A percentile compares a stretch with the other conserved stretches of the same genome.
Evolutionary conservation across 2,888 invertebrate genomes (phyloP).

Genomic region (Ennomos fuscantarius): DNA sequence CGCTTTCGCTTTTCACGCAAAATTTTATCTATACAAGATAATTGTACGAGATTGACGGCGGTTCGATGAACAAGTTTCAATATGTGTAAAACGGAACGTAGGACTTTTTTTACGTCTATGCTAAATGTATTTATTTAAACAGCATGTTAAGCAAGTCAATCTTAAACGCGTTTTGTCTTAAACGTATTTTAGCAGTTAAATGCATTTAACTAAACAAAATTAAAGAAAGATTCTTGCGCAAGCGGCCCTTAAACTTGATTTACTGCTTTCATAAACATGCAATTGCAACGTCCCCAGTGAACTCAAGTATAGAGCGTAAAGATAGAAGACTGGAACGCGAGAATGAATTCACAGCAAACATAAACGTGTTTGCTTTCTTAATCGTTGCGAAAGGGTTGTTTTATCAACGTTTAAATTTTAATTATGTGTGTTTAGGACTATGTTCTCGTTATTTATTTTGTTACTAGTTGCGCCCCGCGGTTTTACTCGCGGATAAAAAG

Average conservation of each 20-base stretch:
- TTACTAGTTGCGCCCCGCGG: constrained; percentile 4
- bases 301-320: constrained; percentile 10
- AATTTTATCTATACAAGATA: too few species aligned
- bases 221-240: too few species aligned
- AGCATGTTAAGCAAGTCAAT: too few species aligned
- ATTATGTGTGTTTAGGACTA: constrained; percentile 42
- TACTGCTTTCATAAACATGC: not conserved
- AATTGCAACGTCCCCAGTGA: not conserved
- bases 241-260: not conserved
- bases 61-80: too few species aligned
- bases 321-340: constrained; percentile 12
- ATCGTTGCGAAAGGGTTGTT: constrained; percentile 33
- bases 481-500: not conserved
- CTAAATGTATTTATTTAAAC: too few species aligned
- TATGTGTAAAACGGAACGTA: too few species aligned
- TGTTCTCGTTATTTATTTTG: constrained; percentile 13
- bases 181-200: not conserved
- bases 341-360: constrained; percentile 24
- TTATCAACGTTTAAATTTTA: constrained; percentile 37
- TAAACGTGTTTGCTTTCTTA: constrained; percentile 22
- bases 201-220: not conserved
- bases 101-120: too few species aligned
- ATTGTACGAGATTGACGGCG: too few species aligned
- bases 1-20: too few species aligned
- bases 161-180: too few species aligned